Evolutionary conservation across 2,888 invertebrate genomes (phyloP), one percentile per base, ranked within the genome.

Genomic region (Xanthia togata): DNA sequence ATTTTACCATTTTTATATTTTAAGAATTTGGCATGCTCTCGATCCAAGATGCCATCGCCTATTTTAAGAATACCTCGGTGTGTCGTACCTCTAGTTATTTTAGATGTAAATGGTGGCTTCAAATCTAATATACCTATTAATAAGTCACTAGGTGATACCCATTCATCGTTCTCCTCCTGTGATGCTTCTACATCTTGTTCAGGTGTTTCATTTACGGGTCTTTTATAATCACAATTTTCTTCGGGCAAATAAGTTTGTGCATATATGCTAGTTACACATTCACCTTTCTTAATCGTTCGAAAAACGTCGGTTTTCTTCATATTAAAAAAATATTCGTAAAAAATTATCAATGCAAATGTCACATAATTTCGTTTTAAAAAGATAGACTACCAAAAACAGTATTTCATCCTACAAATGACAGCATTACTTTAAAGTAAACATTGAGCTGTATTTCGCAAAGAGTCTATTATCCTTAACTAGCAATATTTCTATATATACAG

Each of bases 131-230:
- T 91, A 31, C 93, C 95, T 81, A 96, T 93, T 59, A 96, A 85
- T 74, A 92, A 87, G 85, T 96, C 96, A 87, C 96, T 96, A 14
- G 96, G 96, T 59, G 96, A 96, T 64, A 90, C 85, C 96, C 96
- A 96, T 57, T 90, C 88, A 79, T 90, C 88, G 26, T n/a, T 8
- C 6, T 81, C 72, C 50, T 44, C 47, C 23, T 12, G 31, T 47
- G 44, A 41, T 47, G 41, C 41, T 70, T 60, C 17, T 23, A 11
- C n/a, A 47, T 59, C 38, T 23, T 60, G 20, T 50, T 87, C 79
- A 44, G 74, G 9, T 57, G 50, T 59, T 50, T 78, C 64, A 26
- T 63, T 26, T 44, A 65, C 53, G 4, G 72, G 76, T 77, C 73
- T 87, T 73, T 86, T 79, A 70, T 82, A 78, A 64, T 91, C 88